Percentiles rank a stretch among this genome's conserved stretches.
phyloP scores from a whole-genome alignment of 2,113 vertebrate genomes.

The Lepus europaeus region DNA sequence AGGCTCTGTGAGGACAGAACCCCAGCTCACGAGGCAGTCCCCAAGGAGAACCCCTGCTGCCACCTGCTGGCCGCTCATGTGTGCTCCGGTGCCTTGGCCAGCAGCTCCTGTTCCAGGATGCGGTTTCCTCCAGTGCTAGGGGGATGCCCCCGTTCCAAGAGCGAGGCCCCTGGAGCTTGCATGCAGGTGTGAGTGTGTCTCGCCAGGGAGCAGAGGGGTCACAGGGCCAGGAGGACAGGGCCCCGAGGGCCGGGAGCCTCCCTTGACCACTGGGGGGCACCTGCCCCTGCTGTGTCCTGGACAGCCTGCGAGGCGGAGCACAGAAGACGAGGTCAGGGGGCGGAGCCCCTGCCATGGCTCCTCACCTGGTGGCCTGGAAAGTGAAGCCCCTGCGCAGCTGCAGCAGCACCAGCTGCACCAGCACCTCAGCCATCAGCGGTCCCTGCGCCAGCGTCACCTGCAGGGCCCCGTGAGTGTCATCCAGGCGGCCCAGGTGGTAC shows the following conservation, averaged over 20 bases:
- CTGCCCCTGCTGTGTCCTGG: not conserved
- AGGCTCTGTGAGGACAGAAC: too few species aligned
- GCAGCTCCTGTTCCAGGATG: too few species aligned
- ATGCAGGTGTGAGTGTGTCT: not conserved
- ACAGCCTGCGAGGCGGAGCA: not conserved
- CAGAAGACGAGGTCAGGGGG: not conserved
- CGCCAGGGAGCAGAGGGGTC: not conserved
- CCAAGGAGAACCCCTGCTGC: not conserved
- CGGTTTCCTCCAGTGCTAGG: not conserved
- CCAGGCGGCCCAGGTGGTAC: constrained; percentile 91
- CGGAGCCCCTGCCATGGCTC: not conserved
- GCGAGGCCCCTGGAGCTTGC: not conserved
- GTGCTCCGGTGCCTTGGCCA: not conserved
- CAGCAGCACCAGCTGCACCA: constrained; percentile 93
- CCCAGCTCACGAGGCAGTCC: not conserved
- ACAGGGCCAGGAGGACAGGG: not conserved
- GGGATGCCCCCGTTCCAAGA: not conserved
- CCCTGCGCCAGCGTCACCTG: constrained; percentile 86
- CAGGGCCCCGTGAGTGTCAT: constrained; percentile 92
- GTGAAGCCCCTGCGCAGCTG: constrained; percentile 93
- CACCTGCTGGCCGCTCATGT: not conserved
- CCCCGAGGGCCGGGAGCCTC: not conserved
- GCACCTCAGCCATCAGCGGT: constrained; percentile 88
- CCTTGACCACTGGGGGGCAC: not conserved
- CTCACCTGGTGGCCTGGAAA: constrained; percentile 95